Percentiles rank a stretch among this genome's conserved stretches.
Evolutionary conservation across 2,113 vertebrate species (phyloP).

Genomic region (Sphyrna mokarran): DNA sequence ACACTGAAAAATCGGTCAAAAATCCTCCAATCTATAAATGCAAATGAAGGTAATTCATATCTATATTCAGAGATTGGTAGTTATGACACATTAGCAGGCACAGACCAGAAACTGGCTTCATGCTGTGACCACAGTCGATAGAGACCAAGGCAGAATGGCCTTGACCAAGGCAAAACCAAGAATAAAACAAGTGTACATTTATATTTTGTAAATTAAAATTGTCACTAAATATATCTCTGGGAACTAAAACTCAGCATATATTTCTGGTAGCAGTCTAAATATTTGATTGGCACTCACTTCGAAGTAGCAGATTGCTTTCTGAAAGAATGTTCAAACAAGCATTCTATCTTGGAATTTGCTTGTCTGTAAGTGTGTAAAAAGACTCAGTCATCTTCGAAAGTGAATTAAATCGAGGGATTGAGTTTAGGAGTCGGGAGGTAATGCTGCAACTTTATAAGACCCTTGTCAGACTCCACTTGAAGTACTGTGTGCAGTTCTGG

Average conservation of each 20-base stretch:
- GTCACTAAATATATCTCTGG: rapidly evolving
- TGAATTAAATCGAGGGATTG: no score
- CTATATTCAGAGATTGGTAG: background rate
- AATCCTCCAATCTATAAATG: background rate
- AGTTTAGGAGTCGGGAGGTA: no score
- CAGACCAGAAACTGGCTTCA: background rate
- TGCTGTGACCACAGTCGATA: background rate
- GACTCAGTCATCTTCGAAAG: background rate
- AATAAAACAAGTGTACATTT: background rate
- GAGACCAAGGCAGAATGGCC: background rate
- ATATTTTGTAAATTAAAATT: background rate
- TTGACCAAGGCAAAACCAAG: no score
- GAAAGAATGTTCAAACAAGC: background rate
- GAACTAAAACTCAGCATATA: background rate
- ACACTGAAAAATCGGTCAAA: background rate
- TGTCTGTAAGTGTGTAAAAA: background rate
- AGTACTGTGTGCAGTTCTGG: no score
- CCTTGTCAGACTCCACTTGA: no score
- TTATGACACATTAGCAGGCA: background rate
- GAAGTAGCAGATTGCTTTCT: background rate
- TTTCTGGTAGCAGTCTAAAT: background rate
- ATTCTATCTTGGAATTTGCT: background rate
- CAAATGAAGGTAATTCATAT: slow-evolving; percentile 5
- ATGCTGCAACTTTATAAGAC: no score
- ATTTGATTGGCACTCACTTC: background rate